A percentile compares a stretch with the other conserved stretches of the same genome.
These are phyloP conservation scores for Dipodomys stephensi DNA, from an alignment of 2,113 vertebrate species.

Conservation along the genomic window DNA sequence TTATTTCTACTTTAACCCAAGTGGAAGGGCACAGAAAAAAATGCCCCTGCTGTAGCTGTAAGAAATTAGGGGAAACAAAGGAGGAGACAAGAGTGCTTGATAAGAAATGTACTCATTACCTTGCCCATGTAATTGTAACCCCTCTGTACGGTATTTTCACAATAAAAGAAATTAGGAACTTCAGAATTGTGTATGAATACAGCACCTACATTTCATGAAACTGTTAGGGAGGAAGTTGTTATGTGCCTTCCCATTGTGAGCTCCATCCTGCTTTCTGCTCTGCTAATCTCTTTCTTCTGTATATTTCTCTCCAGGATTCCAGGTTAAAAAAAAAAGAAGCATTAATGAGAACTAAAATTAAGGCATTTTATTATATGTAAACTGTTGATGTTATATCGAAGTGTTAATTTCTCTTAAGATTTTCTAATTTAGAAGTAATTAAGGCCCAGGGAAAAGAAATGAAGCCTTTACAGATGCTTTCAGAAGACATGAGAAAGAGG, in stretches of 20 bases:
- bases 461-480: not conserved
- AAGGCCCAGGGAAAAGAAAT: constrained; percentile 28
- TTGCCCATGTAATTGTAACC: too few species aligned
- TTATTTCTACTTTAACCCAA: not conserved
- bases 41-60: not conserved
- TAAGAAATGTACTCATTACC: too few species aligned
- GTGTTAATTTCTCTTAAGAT: constrained; percentile 13
- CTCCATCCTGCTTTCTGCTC: not conserved
- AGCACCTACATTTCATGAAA: not conserved
- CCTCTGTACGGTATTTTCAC: too few species aligned
- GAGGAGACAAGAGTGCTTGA: too few species aligned
- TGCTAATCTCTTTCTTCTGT: not conserved
- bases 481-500: not conserved
- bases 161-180: not conserved
- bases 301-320: not conserved
- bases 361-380: not conserved
- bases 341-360: constrained; percentile 2
- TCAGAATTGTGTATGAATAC: not conserved
- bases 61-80: not conserved
- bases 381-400: not conserved
- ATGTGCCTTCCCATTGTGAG: not conserved
- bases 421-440: not conserved
- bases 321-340: not conserved
- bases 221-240: not conserved
- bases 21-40: not conserved